phyloP scores from a whole-genome alignment of 2,888 invertebrate genomes.

The Lasioglossum pauxillum region DNA sequence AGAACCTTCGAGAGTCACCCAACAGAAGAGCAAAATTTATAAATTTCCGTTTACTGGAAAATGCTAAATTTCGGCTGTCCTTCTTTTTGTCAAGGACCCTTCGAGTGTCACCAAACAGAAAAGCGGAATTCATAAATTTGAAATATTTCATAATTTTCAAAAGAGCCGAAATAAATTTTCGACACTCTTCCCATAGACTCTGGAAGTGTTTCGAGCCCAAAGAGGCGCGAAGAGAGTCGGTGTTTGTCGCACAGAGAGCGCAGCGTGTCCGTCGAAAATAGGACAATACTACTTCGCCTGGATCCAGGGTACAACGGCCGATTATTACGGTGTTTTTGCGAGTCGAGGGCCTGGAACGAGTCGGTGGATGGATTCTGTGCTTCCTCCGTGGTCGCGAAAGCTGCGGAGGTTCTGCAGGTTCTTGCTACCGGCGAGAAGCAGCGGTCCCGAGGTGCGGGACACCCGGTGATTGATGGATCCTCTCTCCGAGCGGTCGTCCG shows the following conservation, averaged over 20 bases:
- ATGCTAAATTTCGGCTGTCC: too few relatives aligned
- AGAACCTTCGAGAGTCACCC: background rate
- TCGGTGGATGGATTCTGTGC: constrained; percentile 67
- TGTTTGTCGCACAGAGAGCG: background rate
- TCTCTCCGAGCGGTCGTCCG: constrained; percentile 78
- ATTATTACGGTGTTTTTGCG: constrained; percentile 74
- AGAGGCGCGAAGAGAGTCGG: background rate
- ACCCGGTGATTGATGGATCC: constrained; percentile 82
- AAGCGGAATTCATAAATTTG: background rate
- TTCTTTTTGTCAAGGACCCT: too few relatives aligned
- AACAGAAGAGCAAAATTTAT: too few relatives aligned
- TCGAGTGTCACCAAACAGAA: background rate
- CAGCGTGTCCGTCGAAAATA: constrained; percentile 23
- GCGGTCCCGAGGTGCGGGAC: constrained; percentile 77
- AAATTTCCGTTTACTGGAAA: too few relatives aligned
- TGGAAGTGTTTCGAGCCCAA: background rate
- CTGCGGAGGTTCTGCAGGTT: constrained; percentile 76
- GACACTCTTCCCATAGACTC: background rate
- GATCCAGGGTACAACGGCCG: constrained; percentile 52
- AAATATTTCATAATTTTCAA: too few relatives aligned
- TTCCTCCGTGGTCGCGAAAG: constrained; percentile 75
- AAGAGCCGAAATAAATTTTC: background rate
- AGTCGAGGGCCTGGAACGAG: constrained; percentile 62
- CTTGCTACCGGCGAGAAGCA: constrained; percentile 81
- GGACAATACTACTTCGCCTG: constrained; percentile 48